phyloP scores from a whole-genome alignment of 1,140 invertebrate species.

The Drosophila leontia region DNA sequence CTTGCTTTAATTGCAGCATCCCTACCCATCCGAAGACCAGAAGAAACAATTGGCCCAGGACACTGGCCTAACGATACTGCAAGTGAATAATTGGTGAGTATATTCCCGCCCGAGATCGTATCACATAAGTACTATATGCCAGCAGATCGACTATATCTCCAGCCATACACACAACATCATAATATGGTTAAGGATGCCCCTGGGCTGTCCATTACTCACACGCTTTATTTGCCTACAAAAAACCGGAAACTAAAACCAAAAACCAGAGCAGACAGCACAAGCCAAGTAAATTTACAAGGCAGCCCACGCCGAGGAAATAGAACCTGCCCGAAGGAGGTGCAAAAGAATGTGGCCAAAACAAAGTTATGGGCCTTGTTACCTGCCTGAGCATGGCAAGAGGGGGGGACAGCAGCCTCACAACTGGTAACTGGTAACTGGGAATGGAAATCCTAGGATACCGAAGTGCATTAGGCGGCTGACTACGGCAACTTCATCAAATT shows the following conservation, averaged over 20 bases:
- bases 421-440: constrained; percentile 16
- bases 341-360: constrained; percentile 57
- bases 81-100: constrained; percentile 99
- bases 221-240: constrained; percentile 41
- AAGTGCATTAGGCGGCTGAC: constrained; percentile 46
- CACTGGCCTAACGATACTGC: constrained; percentile 99
- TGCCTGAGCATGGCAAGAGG: background rate
- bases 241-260: constrained; percentile 26
- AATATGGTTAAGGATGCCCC: constrained; percentile 36
- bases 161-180: constrained; percentile 8
- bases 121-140: background rate
- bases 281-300: constrained; percentile 59
- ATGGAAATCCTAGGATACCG: constrained; percentile 53
- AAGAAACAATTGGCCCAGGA: constrained; percentile 99
- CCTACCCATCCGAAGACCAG: constrained; percentile 99
- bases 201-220: constrained; percentile 44
- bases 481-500: constrained; percentile 76
- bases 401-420: background rate
- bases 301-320: constrained; percentile 51
- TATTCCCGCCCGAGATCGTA: background rate
- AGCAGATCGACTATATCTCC: constrained; percentile 17
- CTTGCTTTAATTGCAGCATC: constrained; percentile 94
- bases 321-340: constrained; percentile 36
- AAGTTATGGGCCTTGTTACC: constrained; percentile 62
- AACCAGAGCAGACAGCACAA: constrained; percentile 41